phyloP scores from a whole-genome alignment of 2,888 invertebrate species.

The Cantharis rustica region DNA sequence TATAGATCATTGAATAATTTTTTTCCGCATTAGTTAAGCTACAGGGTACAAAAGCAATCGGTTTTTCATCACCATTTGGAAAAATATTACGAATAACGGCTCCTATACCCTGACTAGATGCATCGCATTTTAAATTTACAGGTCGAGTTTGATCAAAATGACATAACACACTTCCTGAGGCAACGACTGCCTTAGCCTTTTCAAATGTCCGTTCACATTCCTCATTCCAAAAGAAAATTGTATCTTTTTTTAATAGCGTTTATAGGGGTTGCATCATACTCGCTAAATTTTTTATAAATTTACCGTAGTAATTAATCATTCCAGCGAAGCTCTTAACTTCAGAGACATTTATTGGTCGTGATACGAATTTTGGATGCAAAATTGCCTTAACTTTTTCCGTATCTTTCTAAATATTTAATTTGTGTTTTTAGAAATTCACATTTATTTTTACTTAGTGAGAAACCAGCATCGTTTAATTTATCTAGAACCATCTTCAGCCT shows the following conservation, averaged over 20 bases:
- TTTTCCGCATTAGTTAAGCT: not conserved
- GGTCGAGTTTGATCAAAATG: slow-evolving; percentile 4
- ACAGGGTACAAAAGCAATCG: slow-evolving; percentile 30
- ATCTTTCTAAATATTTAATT: slow-evolving; percentile 38
- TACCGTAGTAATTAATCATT: slow-evolving; percentile 37
- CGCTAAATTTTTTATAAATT: slow-evolving; percentile 1
- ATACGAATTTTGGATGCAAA: slow-evolving; percentile 40
- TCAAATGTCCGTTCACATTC: slow-evolving; percentile 1
- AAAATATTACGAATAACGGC: slow-evolving; percentile 1
- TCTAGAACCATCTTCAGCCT: slow-evolving; percentile 14
- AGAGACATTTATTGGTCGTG: slow-evolving; percentile 39
- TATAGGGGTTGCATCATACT: slow-evolving; percentile 7
- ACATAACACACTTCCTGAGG: not conserved
- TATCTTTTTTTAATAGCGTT: not conserved
- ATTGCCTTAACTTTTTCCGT: slow-evolving; percentile 28
- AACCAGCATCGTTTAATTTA: slow-evolving; percentile 31
- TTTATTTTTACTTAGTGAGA: slow-evolving; percentile 40
- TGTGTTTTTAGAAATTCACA: slow-evolving; percentile 24
- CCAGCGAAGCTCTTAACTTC: slow-evolving; percentile 41
- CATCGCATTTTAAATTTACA: not conserved
- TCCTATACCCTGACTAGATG: not conserved
- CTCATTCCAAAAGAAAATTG: not conserved
- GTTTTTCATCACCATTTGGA: slow-evolving; percentile 32
- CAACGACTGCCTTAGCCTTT: not conserved
- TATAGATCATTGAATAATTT: not conserved